Conservation (phyloP, 2,797 vertebrate genomes). For the Enteromius viviparus region DNA sequence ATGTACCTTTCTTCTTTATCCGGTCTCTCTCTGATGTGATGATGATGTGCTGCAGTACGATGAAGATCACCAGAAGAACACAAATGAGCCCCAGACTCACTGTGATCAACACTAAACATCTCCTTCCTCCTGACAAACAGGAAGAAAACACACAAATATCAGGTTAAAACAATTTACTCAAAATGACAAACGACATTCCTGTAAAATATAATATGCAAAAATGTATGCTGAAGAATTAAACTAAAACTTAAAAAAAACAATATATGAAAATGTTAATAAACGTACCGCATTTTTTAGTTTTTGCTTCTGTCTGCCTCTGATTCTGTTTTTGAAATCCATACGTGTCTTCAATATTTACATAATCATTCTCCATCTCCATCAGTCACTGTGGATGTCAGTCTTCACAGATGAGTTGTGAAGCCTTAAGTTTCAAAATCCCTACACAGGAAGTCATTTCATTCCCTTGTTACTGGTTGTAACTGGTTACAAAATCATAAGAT, state of each 20-base stretch:
- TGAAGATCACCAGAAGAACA: background rate
- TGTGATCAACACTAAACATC: background rate
- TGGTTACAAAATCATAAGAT: background rate
- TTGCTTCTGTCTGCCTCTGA: too few species aligned
- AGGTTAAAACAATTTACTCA: background rate
- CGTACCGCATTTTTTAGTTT: background rate
- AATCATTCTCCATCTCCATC: background rate
- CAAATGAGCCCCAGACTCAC: background rate
- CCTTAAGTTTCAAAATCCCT: background rate
- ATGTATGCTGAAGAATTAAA: background rate
- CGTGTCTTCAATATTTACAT: background rate
- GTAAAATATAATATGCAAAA: background rate
- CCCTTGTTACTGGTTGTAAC: too few species aligned
- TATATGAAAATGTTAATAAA: background rate
- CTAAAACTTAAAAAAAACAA: background rate
- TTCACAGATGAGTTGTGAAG: background rate
- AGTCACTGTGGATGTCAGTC: background rate
- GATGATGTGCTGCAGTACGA: background rate
- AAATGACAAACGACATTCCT: background rate
- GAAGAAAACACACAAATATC: background rate
- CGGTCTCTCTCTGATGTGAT: conserved; percentile 2
- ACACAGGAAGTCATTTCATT: background rate
- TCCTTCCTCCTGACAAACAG: background rate
- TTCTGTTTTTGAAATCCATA: background rate
- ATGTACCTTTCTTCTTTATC: background rate